A percentile compares a stretch with the other conserved stretches of the same genome.
phyloP scores from a whole-genome alignment of 2,888 invertebrate species.

The Drepana falcataria region DNA sequence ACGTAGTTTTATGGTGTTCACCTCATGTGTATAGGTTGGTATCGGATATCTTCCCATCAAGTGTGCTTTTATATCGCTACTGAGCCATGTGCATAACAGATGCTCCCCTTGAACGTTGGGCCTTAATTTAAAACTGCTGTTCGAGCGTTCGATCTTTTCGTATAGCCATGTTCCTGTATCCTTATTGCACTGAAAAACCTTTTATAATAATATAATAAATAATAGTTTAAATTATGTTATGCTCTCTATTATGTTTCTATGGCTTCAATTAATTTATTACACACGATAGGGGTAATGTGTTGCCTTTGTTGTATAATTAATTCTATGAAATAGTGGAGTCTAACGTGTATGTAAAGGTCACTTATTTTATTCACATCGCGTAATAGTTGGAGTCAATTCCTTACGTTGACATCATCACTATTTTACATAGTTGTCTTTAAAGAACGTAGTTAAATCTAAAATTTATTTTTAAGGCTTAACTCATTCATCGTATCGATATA shows the following conservation, averaged over 20 bases:
- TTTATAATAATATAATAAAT: no score
- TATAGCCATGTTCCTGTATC: conserved; percentile 1
- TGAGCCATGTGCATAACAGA: conserved; percentile 70
- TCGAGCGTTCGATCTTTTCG: conserved; percentile 14
- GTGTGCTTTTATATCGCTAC: conserved; percentile 46
- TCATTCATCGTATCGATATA: conserved; percentile 18
- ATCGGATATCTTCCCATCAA: conserved; percentile 60
- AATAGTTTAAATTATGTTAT: no score
- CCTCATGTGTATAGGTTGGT: conserved; percentile 34
- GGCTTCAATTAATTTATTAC: no score
- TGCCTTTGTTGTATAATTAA: neutral
- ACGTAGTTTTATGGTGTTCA: conserved; percentile 38
- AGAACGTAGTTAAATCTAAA: conserved; percentile 32
- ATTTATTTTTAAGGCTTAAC: conserved; percentile 19
- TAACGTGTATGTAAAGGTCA: neutral
- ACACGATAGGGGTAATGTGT: no score
- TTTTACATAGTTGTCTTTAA: conserved; percentile 31
- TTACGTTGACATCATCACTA: conserved; percentile 52
- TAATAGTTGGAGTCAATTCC: conserved; percentile 24
- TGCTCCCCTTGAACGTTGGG: conserved; percentile 43
- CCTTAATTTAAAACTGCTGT: conserved; percentile 36
- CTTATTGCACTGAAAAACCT: neutral
- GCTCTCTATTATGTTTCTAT: no score
- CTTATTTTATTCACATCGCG: conserved; percentile 17
- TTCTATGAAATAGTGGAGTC: neutral